Percentiles rank a stretch among this genome's conserved stretches.
These are phyloP conservation scores for Acrocyrtus sp. DNA, from an alignment of 2,888 invertebrate species.

Conservation along the genomic window DNA sequence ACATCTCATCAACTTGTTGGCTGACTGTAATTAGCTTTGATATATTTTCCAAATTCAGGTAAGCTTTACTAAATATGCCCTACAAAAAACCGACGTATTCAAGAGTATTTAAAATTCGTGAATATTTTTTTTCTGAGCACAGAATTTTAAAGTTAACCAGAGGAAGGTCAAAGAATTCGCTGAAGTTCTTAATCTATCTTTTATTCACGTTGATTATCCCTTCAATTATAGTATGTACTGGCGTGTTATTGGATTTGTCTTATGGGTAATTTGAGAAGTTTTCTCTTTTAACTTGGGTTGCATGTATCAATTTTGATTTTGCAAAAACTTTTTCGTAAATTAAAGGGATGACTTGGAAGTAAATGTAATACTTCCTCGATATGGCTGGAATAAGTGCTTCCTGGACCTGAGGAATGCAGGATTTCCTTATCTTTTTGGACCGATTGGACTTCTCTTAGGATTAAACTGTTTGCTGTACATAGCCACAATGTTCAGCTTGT, in stretches of 20 bases:
- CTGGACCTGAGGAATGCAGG: constrained; percentile 33
- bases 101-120: not conserved
- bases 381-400: constrained; percentile 46
- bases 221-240: constrained; percentile 20
- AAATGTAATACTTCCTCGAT: constrained; percentile 35
- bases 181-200: constrained; percentile 40
- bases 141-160: constrained; percentile 39
- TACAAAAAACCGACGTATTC: too few relatives aligned
- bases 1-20: constrained; percentile 48
- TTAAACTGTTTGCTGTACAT: constrained; percentile 41
- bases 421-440: constrained; percentile 43
- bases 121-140: too few relatives aligned
- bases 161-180: constrained; percentile 25
- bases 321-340: not conserved
- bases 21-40: constrained; percentile 51
- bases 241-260: constrained; percentile 12
- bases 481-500: constrained; percentile 42
- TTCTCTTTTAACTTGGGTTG: not conserved
- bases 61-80: constrained; percentile 3
- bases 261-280: constrained; percentile 33
- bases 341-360: constrained; percentile 32
- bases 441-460: constrained; percentile 36
- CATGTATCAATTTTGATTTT: not conserved
- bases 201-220: constrained; percentile 39
- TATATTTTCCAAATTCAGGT: constrained; percentile 52